A percentile compares a stretch with the other conserved stretches of the same genome.
Conservation (phyloP, 2,113 vertebrate species). For the Monarcha castaneiventris region DNA sequence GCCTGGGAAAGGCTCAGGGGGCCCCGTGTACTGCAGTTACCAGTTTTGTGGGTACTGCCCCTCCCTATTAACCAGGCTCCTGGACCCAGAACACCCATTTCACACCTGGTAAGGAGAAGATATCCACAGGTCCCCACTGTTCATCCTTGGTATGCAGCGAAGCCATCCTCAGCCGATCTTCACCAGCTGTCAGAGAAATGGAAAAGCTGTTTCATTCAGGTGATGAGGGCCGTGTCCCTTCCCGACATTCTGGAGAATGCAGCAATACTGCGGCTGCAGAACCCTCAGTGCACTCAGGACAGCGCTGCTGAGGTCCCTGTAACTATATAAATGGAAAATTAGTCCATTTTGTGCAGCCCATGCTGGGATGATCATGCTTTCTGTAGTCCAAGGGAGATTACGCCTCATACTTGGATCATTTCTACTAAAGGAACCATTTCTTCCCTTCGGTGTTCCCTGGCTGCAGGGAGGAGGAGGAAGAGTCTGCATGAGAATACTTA, state of each 20-base stretch:
- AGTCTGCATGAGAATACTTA: neutral
- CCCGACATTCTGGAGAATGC: neutral
- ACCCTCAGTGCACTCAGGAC: neutral
- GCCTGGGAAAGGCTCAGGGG: neutral
- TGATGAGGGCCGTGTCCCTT: neutral
- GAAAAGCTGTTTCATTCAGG: neutral
- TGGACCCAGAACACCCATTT: neutral
- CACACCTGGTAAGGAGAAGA: neutral
- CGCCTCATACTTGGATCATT: neutral
- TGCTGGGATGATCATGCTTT: neutral
- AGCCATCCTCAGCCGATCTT: neutral
- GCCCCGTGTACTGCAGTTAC: rapidly evolving
- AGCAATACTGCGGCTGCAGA: neutral
- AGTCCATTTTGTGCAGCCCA: neutral
- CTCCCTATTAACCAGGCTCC: neutral
- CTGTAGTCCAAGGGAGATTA: neutral
- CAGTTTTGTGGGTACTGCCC: neutral
- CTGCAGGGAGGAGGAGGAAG: neutral
- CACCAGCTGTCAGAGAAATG: rapidly evolving
- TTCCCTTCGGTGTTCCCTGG: neutral
- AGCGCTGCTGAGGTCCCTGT: neutral
- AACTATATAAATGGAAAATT: neutral
- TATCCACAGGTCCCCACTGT: neutral
- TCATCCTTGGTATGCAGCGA: neutral
- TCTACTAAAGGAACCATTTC: neutral